phyloP scores from a whole-genome alignment of 2,797 vertebrate species.

The Macropodus opercularis region DNA sequence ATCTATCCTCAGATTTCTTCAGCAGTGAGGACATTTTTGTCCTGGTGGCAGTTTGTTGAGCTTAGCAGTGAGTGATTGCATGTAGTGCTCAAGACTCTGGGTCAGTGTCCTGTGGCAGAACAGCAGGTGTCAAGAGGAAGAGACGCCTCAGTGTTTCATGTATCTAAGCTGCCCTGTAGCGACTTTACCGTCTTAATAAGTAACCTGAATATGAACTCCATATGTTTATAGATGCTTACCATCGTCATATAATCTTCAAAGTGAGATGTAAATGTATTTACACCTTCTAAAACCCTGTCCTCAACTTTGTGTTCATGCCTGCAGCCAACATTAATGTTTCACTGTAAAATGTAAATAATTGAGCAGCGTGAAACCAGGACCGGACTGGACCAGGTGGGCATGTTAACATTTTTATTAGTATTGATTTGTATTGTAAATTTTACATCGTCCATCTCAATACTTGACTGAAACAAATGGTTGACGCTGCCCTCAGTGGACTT shows the following conservation, averaged over 20 bases:
- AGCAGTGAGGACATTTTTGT: constrained; percentile 26
- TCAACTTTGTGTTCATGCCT: constrained; percentile 46
- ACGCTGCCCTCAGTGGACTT: constrained; percentile 13
- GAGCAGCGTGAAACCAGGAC: constrained; percentile 39
- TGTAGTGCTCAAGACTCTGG: constrained; percentile 41
- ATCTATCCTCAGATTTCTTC: constrained; percentile 23
- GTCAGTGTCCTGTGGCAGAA: constrained; percentile 56
- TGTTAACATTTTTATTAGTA: constrained; percentile 61
- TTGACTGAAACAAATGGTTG: constrained; percentile 23
- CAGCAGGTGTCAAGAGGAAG: constrained; percentile 51
- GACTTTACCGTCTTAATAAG: constrained; percentile 34
- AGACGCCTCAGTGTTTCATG: constrained; percentile 36
- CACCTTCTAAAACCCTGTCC: constrained; percentile 11
- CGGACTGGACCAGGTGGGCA: constrained; percentile 39
- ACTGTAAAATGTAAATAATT: constrained; percentile 57
- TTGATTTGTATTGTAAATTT: constrained; percentile 55
- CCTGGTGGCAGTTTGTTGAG: constrained; percentile 47
- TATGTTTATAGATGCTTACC: constrained; percentile 18
- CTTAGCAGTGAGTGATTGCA: constrained; percentile 48
- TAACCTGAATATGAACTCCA: constrained; percentile 25
- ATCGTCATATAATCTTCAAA: constrained; percentile 14
- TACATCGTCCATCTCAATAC: constrained; percentile 52
- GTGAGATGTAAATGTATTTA: background rate
- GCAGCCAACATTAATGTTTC: constrained; percentile 56
- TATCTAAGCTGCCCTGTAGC: constrained; percentile 46